These are phyloP conservation scores for Mus caroli DNA, from an alignment of 2,797 vertebrate genomes.

Conservation along the genomic window DNA sequence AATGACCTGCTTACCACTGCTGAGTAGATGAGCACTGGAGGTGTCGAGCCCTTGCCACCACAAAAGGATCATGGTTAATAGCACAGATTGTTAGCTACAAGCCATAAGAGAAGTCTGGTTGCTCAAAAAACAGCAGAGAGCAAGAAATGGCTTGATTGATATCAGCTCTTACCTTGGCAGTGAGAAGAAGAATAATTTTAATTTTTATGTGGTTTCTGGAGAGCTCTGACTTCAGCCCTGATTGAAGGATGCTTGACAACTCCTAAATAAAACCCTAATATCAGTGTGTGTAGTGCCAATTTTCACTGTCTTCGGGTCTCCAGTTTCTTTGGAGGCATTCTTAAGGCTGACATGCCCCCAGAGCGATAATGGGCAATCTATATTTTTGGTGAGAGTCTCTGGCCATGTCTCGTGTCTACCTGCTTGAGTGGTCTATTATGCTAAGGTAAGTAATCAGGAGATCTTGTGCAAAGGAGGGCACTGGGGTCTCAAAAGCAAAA, in stretches of 20 bases:
- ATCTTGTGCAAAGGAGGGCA: not conserved
- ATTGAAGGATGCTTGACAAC: not conserved
- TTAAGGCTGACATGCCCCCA: not conserved
- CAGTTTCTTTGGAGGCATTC: not conserved
- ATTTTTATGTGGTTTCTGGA: conserved; percentile 63
- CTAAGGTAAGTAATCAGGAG: not conserved
- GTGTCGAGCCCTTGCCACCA: not conserved
- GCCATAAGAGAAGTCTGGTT: not conserved
- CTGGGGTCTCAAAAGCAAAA: not conserved
- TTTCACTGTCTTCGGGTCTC: not conserved
- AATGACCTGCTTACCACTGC: not conserved
- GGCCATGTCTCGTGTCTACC: not conserved
- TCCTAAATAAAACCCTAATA: conserved; percentile 26
- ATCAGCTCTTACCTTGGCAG: not conserved
- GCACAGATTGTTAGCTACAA: not conserved
- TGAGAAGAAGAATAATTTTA: not conserved
- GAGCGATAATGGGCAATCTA: not conserved
- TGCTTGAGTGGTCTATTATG: not conserved
- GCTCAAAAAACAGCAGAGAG: not conserved
- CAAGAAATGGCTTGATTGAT: not conserved
- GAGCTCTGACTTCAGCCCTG: conserved; percentile 55
- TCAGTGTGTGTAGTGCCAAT: not conserved
- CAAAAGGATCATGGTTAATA: not conserved
- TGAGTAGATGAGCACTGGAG: not conserved
- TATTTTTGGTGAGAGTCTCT: not conserved